Base-by-base conservation (phyloP, 2,888 invertebrate species). In the Hermaeophaga mercurialis region DNA sequence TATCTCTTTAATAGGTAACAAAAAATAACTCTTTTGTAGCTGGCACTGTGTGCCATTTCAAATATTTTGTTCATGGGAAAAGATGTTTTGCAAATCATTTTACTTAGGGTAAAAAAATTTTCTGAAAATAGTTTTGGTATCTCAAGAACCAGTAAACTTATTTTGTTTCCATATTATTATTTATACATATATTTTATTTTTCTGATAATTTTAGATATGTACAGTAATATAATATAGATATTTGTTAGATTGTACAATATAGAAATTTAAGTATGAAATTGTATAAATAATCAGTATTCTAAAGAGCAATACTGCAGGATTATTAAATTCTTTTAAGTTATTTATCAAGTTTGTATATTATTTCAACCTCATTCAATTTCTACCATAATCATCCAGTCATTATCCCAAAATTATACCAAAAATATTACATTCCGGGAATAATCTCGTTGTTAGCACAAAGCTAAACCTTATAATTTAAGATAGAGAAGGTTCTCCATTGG, bases 141-240 rank as follows among this genome's bases (percentile, higher is more conserved):
- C 24, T 52, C 33, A 14, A 33, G 8, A 43, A 43, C 44, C 43
- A 43, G 43, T 44, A 52, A 52, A 33, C 34, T 52, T 31, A 26
- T 50, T 11, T 58, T 45, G 38, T 54, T 48, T 24, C 43, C 44
- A 54, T 44, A 53, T 66, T 67, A 70, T 70, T 69, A n/a, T n/a
- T n/a, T n/a, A n/a, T 70, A 69, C 70, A 68, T 67, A 52, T 69
- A 67, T 70, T 70, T 70, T 70, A 69, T 66, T 69, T 66, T 69
- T 65, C 61, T 68, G 68, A 69, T 70, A 65, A 65, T 69, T 68
- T 64, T 69, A 66, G 62, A 63, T 65, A 61, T 70, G 70, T 70
- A 70, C 70, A 70, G 70, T 66, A 66, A 43, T 36, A 36, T 43
- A 65, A 58, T 66, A 67, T 63, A 64, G 59, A 61, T 62, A 56